Conservation (phyloP, 2,797 vertebrate genomes). For the Chaunax sp. region DNA sequence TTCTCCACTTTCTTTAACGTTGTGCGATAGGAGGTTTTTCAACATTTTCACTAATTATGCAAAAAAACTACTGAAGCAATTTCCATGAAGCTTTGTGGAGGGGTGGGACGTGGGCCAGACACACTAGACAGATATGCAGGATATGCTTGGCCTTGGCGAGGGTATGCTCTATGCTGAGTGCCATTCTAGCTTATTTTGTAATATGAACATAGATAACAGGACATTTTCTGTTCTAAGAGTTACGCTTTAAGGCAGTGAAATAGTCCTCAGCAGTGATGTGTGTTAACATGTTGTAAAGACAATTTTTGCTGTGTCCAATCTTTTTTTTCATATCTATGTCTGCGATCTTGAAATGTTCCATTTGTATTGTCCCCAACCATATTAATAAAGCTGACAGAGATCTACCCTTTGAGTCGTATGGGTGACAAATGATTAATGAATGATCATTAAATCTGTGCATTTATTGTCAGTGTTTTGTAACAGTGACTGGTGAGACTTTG, state of each 20-base stretch:
- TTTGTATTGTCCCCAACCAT: slow-evolving; percentile 16
- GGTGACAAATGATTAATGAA: background rate
- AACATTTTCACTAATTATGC: too few relatives aligned
- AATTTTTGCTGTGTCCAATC: slow-evolving; percentile 7
- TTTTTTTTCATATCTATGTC: background rate
- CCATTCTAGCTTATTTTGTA: too few relatives aligned
- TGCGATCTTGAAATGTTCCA: background rate
- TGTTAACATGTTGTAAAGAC: slow-evolving; percentile 33
- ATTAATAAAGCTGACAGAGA: slow-evolving; percentile 42
- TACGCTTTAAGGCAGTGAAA: background rate
- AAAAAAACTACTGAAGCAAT: too few relatives aligned
- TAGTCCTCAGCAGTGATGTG: slow-evolving; percentile 7
- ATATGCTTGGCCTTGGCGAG: too few relatives aligned
- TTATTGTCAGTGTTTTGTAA: background rate
- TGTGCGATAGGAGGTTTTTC: too few relatives aligned
- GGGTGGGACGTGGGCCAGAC: too few relatives aligned
- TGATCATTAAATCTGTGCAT: background rate
- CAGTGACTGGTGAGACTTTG: background rate
- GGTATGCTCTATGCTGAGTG: too few relatives aligned
- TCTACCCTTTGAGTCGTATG: background rate
- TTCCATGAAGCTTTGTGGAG: too few relatives aligned
- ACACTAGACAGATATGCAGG: too few relatives aligned
- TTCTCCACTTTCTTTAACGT: too few relatives aligned
- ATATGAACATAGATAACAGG: too few relatives aligned
- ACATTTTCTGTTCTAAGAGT: background rate